A percentile compares a stretch with the other conserved stretches of the same genome.
phyloP scores from a whole-genome alignment of 2,888 invertebrate species.

The Alcis repandata region DNA sequence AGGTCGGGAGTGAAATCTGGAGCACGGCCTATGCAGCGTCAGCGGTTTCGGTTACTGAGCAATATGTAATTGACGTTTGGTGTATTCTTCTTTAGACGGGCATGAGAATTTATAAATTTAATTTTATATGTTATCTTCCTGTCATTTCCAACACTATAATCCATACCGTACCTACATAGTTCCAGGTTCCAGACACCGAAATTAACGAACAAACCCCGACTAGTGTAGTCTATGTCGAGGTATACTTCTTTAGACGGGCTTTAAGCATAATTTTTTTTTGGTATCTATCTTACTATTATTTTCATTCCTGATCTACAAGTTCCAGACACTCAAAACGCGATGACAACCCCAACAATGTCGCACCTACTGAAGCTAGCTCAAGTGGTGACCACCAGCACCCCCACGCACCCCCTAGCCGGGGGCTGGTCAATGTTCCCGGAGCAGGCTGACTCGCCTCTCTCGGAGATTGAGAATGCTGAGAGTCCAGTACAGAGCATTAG shows the following conservation, averaged over 20 bases:
- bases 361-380: constrained; percentile 68
- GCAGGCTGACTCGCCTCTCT: constrained; percentile 77
- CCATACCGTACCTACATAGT: too few species aligned
- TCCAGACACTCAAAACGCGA: constrained; percentile 63
- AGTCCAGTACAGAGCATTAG: constrained; percentile 71
- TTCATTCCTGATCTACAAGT: constrained; percentile 36
- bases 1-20: too few species aligned
- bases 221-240: too few species aligned
- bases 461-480: constrained; percentile 77
- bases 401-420: constrained; percentile 68
- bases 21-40: too few species aligned
- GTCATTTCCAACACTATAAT: too few species aligned
- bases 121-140: too few species aligned
- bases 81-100: too few species aligned
- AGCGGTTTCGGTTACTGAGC: too few species aligned
- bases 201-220: too few species aligned
- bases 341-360: constrained; percentile 75
- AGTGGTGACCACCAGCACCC: constrained; percentile 78
- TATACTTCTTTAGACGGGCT: background rate
- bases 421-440: constrained; percentile 76
- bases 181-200: too few species aligned
- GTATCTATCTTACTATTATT: background rate
- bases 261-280: background rate
- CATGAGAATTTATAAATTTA: too few species aligned
- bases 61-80: too few species aligned